Evolutionary conservation across 2,797 vertebrate species (phyloP).

Genomic region (Coluber constrictor): DNA sequence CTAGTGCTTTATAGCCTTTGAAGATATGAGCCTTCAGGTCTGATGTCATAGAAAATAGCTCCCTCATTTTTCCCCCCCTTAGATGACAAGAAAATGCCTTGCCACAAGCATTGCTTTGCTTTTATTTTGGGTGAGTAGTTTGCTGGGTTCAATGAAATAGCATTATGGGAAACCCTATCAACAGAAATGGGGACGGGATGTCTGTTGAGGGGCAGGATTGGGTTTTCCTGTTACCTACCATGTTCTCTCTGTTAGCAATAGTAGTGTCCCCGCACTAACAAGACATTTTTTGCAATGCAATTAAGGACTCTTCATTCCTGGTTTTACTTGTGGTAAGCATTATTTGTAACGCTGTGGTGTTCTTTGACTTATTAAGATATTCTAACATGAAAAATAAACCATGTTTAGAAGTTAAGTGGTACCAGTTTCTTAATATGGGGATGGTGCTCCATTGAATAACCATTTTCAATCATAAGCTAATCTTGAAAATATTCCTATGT

Average conservation of each 20-base stretch:
- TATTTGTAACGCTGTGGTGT: background rate
- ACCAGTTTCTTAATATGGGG: background rate
- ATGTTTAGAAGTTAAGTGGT: background rate
- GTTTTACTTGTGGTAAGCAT: background rate
- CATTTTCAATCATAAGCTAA: background rate
- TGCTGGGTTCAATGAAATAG: background rate
- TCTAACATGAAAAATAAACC: background rate
- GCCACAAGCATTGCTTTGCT: background rate
- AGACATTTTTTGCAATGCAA: background rate
- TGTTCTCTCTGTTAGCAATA: background rate
- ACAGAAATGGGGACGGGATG: background rate
- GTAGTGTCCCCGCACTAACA: too few relatives aligned
- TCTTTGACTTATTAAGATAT: background rate
- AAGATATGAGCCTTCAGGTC: background rate
- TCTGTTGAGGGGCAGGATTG: background rate
- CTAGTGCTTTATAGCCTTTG: background rate
- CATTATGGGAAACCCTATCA: background rate
- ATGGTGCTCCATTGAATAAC: background rate
- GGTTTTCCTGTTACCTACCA: background rate
- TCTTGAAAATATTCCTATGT: background rate
- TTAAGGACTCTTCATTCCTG: background rate
- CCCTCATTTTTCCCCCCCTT: background rate
- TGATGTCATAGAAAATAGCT: background rate
- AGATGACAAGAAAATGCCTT: background rate
- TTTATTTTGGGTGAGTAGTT: background rate